Evolutionary conservation across 2,113 vertebrate genomes (phyloP), one percentile per base, ranked within the genome.

Genomic region (Ochotona curzoniae): DNA sequence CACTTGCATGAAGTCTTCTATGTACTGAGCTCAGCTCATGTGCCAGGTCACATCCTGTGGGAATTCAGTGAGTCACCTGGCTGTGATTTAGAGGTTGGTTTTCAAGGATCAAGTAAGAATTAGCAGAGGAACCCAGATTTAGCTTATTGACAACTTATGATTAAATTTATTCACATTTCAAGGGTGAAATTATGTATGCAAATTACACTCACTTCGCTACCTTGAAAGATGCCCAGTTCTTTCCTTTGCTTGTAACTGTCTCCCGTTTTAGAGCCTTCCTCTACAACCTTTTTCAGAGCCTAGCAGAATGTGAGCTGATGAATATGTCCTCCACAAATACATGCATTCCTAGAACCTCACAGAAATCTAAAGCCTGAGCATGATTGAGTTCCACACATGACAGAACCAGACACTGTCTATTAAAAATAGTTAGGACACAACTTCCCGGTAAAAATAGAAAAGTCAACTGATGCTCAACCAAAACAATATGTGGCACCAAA

Each of bases 401-500:
- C n/a, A 57, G 78, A 96, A 54, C 60, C 89, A 97, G 89, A 89
- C 94, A 70, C 25, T 73, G 64, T 51, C 35, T 96, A 23, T 87
- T 94, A 44, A 91, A 89, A 96, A 96, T 38, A 93, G 81, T 82
- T 57, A 95, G 91, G 83, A 96, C 94, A 70, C 60, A 87, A 57
- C 89, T 95, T 96, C 93, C 74, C 75, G n/a, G 8, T 94, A 94
- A 93, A 96, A 96, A 87, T 90, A 96, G 83, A 93, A 95, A 92
- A 93, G 80, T 73, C 20, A 75, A n/a, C 38, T 96, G 85, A 94
- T 86, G 51, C 15, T 96, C 97, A 89, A 80, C 89, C 83, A 93
- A 96, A 96, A 94, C 89, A 96, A 51, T 94, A 97, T 96, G 90
- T 78, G 80, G 64, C 63, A 38, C 78, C 90, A 61, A 92, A 74